Percentiles rank a stretch among this genome's conserved stretches.
Conservation (phyloP, 2,797 vertebrate species). For the Pangasius larnaudii region DNA sequence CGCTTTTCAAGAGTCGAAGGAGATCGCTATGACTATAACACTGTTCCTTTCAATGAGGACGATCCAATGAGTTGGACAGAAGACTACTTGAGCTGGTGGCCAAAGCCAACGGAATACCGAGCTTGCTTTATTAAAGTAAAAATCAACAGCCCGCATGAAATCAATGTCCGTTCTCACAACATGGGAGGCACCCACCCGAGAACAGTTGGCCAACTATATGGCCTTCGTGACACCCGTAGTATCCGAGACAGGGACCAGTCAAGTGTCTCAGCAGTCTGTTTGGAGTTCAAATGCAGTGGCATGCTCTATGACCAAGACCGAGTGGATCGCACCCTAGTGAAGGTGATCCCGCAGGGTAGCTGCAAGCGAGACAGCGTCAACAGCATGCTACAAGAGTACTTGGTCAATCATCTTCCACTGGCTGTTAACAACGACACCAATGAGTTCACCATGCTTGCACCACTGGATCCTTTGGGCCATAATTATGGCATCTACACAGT, state of each 20-base stretch:
- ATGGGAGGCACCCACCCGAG: constrained; percentile 94
- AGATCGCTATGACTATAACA: constrained; percentile 93
- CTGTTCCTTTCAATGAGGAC: constrained; percentile 93
- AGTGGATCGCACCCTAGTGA: constrained; percentile 92
- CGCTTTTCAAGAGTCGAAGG: constrained; percentile 95
- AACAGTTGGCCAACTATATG: constrained; percentile 90
- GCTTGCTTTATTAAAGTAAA: constrained; percentile 96
- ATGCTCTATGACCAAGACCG: constrained; percentile 97
- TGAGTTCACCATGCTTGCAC: constrained; percentile 96
- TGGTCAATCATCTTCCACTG: constrained; percentile 94
- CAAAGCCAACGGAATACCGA: constrained; percentile 95
- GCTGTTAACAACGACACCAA: constrained; percentile 96
- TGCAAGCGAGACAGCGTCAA: constrained; percentile 91
- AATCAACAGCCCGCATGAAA: constrained; percentile 84
- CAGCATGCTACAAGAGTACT: constrained; percentile 92
- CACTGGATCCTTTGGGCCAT: constrained; percentile 94
- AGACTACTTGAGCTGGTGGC: constrained; percentile 98
- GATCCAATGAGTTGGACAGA: constrained; percentile 98
- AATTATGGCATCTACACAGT: constrained; percentile 99
- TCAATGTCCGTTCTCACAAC: constrained; percentile 92
- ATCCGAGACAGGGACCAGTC: constrained; percentile 82
- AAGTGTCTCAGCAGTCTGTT: constrained; percentile 85
- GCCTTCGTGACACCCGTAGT: constrained; percentile 91
- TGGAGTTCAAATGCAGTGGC: constrained; percentile 98
- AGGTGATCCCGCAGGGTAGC: constrained; percentile 92